Evolutionary conservation across 1,140 invertebrate genomes (phyloP).

Genomic region (Mizuhopecten yessoensis): DNA sequence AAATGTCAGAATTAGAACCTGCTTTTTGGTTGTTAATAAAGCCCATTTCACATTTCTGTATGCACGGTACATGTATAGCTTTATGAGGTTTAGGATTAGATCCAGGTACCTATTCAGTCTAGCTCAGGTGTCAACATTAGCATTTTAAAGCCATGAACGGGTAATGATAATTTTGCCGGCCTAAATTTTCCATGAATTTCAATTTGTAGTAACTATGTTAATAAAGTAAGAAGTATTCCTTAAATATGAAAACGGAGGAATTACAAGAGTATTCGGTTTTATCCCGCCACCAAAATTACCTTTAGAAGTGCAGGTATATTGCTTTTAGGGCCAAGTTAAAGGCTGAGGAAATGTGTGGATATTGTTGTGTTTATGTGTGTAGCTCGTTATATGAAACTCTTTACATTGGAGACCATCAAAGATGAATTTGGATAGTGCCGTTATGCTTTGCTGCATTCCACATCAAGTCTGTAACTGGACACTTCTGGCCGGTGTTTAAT

Average conservation of each 20-base stretch:
- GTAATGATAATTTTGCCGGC: not conserved
- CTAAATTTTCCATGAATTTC: conserved; percentile 14
- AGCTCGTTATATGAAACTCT: not conserved
- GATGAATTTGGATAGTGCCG: not conserved
- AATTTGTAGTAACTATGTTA: not conserved
- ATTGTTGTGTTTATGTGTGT: not conserved
- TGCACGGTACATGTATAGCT: not conserved
- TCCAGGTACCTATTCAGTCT: not conserved
- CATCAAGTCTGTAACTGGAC: not conserved
- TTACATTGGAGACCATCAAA: not conserved
- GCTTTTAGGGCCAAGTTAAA: not conserved
- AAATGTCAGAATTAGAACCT: not conserved
- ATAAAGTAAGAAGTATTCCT: not conserved
- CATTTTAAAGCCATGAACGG: not conserved
- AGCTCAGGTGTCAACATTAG: conserved; percentile 30
- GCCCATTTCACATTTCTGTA: no score
- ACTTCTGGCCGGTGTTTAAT: not conserved
- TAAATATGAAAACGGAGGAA: not conserved
- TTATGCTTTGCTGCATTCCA: not conserved
- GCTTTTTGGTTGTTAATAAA: not conserved
- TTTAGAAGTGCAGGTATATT: not conserved
- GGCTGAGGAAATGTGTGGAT: not conserved
- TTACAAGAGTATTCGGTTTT: not conserved
- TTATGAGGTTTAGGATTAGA: not conserved
- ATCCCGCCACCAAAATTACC: not conserved